These are phyloP conservation scores for Galbula dea DNA, from an alignment of 2,113 vertebrate genomes.

Conservation along the genomic window DNA sequence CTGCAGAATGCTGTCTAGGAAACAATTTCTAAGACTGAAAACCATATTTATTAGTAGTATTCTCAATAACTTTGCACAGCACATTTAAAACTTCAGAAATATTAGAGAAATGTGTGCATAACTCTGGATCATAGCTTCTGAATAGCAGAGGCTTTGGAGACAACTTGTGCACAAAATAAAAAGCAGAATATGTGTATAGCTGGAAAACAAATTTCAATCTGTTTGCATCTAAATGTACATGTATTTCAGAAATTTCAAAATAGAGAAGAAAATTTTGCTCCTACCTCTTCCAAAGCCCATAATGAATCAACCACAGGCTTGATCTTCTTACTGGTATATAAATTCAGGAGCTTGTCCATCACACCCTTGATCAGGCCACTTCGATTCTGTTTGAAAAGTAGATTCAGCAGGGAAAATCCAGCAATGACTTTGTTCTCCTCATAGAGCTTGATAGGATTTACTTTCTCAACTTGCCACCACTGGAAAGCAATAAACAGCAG, in stretches of 20 bases:
- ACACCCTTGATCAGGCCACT: constrained; percentile 79
- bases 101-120: not conserved
- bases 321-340: constrained; percentile 91
- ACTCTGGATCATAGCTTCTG: not conserved
- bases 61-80: not conserved
- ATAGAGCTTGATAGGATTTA: constrained; percentile 97
- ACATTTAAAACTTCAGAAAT: not conserved
- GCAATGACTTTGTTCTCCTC: constrained; percentile 99
- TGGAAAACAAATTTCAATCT: not conserved
- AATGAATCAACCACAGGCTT: constrained; percentile 94
- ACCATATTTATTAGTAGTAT: not conserved
- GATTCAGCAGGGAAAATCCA: constrained; percentile 93
- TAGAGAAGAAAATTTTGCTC: not conserved
- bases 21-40: not conserved
- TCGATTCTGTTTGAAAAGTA: constrained; percentile 94
- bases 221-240: not conserved
- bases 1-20: too few relatives aligned
- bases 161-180: not conserved
- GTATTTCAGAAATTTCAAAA: not conserved
- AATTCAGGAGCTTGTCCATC: constrained; percentile 86
- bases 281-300: constrained; percentile 98
- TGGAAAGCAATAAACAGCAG: constrained; percentile 56
- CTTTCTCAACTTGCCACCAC: constrained; percentile 99
- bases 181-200: not conserved
- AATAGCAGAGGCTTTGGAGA: not conserved